These are phyloP conservation scores for Tinamus major DNA, from an alignment of 2,797 vertebrate species.

Conservation along the genomic window DNA sequence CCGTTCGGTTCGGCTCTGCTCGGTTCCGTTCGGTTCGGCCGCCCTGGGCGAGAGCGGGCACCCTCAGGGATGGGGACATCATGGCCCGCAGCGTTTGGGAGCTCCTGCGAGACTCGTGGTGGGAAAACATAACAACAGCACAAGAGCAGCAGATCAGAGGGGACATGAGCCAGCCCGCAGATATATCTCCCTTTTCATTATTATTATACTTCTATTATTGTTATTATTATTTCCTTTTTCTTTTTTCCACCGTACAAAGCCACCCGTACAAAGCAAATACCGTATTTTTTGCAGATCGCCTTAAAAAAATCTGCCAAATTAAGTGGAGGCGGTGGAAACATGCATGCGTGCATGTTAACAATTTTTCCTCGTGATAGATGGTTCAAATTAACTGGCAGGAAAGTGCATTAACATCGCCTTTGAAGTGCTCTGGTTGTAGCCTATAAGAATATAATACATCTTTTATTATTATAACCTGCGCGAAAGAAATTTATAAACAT, in stretches of 20 bases:
- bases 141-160: not conserved
- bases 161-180: not conserved
- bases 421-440: constrained; percentile 76
- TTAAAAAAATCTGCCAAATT: constrained; percentile 61
- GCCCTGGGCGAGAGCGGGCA: too few relatives aligned
- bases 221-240: too few relatives aligned
- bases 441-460: constrained; percentile 69
- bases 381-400: constrained; percentile 81
- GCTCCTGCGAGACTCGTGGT: constrained; percentile 42
- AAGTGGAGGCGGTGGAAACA: constrained; percentile 74
- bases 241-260: constrained; percentile 9
- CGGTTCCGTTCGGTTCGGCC: too few relatives aligned
- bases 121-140: not conserved
- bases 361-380: constrained; percentile 80
- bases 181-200: not conserved
- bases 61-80: too few relatives aligned
- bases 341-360: constrained; percentile 72
- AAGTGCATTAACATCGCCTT: constrained; percentile 78
- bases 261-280: not conserved
- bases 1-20: too few relatives aligned
- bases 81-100: constrained; percentile 61
- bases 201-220: too few relatives aligned
- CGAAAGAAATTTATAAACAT: constrained; percentile 78
- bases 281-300: constrained; percentile 71
- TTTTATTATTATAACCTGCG: constrained; percentile 77